Evolutionary conservation across 2,113 vertebrate genomes (phyloP), one percentile per base, ranked within the genome.

Genomic region (Saimiri boliviensis): DNA sequence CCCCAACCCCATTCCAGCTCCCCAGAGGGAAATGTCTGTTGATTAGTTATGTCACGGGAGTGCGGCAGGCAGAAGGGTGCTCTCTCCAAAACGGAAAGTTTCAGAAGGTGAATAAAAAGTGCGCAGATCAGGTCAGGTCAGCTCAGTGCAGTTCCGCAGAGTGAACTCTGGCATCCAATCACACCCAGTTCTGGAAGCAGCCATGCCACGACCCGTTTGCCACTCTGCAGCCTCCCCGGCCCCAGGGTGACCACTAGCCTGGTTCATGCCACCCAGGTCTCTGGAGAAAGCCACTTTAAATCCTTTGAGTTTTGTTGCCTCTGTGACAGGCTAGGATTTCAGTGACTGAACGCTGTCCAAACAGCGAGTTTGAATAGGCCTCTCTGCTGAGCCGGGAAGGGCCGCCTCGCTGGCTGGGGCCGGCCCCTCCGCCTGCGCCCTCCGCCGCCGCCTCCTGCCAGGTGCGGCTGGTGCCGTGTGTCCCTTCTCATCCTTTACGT

Each of bases 161-260:
- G 54, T 7, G 76, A 25, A 40, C 1, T 8, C 16, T 40, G 37
- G n/a, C 13, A 0, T 1, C 3, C 3, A 0, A 2, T 12, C 52
- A 11, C 35, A 8, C 13, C 54, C 21, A 20, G 71, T 3, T 58
- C 5, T 7, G 27, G 25, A 32, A 8, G 35, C 6, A 47, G 32
- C 11, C 0, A 1, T 13, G 40, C 19, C 12, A 8, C 35, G 84
- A 56, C 5, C 66, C 56, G 30, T 6, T 23, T 10, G 3, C 37
- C 12, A 23, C n/a, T 52, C 20, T 35, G 20, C 30, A 14, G 35
- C 35, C 3, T 8, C 8, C 35, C 9, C 21, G 8, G 4, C 23
- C 47, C 1, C 13, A 8, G 8, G 42, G 32, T 9, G 58, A 23
- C 66, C 13, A 3, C 54, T 7, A 0, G 23, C 60, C 30, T 7